Conservation (phyloP, 2,797 vertebrate species). For the Tolypeutes matacus region DNA sequence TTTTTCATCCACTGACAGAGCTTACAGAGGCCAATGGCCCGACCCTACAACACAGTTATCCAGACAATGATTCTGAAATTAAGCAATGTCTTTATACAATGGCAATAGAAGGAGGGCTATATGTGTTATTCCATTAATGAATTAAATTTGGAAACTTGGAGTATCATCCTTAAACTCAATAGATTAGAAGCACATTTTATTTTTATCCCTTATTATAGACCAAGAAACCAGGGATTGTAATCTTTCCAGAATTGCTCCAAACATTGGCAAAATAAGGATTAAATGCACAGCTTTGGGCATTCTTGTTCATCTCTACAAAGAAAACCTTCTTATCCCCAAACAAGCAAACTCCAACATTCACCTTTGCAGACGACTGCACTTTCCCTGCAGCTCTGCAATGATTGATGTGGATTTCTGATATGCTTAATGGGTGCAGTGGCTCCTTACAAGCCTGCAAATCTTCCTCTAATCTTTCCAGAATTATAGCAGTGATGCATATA, state of each 20-base stretch:
- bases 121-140: neutral
- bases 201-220: conserved; percentile 2
- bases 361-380: conserved; percentile 18
- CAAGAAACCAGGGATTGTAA: neutral
- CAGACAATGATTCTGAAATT: neutral
- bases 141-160: neutral
- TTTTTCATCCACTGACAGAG: neutral
- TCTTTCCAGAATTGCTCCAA: neutral
- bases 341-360: conserved; percentile 12
- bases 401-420: conserved; percentile 2
- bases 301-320: neutral
- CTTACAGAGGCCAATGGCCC: neutral
- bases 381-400: conserved; percentile 36
- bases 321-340: neutral
- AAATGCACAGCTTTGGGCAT: neutral
- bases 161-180: neutral
- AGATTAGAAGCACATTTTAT: neutral
- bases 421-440: neutral
- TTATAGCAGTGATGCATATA: neutral
- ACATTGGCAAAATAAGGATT: neutral
- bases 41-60: neutral
- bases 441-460: conserved; percentile 25
- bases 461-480: conserved; percentile 31
- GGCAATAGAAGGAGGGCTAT: neutral
- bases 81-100: neutral